Evolutionary conservation across 1,140 invertebrate genomes (phyloP), one percentile per base, ranked within the genome.

Genomic region (Amyelois transitella): DNA sequence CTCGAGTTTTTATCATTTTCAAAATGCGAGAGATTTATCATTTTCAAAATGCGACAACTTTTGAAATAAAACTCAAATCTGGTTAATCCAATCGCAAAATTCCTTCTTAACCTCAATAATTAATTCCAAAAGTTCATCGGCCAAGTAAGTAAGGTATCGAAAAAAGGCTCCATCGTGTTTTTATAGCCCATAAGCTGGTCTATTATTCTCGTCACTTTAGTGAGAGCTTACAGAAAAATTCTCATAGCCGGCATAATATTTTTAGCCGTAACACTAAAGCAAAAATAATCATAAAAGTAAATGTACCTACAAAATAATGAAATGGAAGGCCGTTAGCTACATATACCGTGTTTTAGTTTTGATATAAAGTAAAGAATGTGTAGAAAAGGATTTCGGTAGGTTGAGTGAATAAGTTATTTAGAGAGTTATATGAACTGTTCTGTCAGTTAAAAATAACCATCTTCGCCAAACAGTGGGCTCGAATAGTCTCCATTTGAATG

Each of bases 251-350:
- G 59, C 63, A 63, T 69, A 69, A 66, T 75, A 70, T 68, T 72
- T 70, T 53, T 21, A 55, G 59, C 43, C 62, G 63, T 70, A 69
- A 73, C 58, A 65, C 59, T 69, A 69, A 73, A 76, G 73, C 71
- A 71, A 75, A 72, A 72, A 75, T 68, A 62, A 62, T 52, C 62
- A 60, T 73, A 71, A 76, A 76, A 59, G 28, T 59, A 49, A 56
- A 61, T 65, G 66, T 62, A 69, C 8, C 3, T 8, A 24, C 60
- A 50, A 65, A 66, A 72, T 67, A 56, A 68, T 69, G 62, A 52
- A 58, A 67, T 43, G 60, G 47, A 53, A 51, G 56, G n/a, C n/a
- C n/a, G n/a, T n/a, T n/a, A n/a, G n/a, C n/a, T n/a, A n/a, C n/a
- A n/a, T n/a, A n/a, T n/a, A n/a, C n/a, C n/a, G n/a, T n/a, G n/a